phyloP scores from a whole-genome alignment of 2,888 invertebrate species.

The Andrena fulva region DNA sequence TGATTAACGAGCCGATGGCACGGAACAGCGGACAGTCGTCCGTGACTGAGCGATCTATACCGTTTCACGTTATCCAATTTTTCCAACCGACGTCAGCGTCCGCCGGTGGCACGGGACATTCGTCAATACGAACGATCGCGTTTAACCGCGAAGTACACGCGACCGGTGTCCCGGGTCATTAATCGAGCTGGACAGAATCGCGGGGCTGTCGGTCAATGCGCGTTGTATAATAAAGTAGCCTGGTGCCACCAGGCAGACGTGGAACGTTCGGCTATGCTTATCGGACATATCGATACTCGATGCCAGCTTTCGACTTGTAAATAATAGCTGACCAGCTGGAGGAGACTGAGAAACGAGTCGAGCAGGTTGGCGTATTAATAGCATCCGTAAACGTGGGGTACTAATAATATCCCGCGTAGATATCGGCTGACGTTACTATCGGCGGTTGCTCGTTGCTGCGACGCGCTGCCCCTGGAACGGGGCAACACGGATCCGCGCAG shows the following conservation, averaged over 20 bases:
- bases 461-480: not conserved
- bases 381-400: slow-evolving; percentile 17
- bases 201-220: not conserved
- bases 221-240: slow-evolving; percentile 1
- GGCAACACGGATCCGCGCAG: not conserved
- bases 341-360: slow-evolving; percentile 40
- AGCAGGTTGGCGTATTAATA: slow-evolving; percentile 54
- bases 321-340: slow-evolving; percentile 35
- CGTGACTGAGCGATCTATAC: not conserved
- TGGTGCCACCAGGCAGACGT: not conserved
- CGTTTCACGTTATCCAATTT: slow-evolving; percentile 15
- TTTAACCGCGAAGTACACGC: not conserved
- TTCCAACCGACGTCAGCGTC: not conserved
- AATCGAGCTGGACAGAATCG: slow-evolving; percentile 4
- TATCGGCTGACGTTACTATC: slow-evolving; percentile 5
- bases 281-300: slow-evolving; percentile 12
- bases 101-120: slow-evolving; percentile 1
- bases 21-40: slow-evolving; percentile 12
- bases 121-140: slow-evolving; percentile 1
- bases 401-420: slow-evolving; percentile 50
- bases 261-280: slow-evolving; percentile 24
- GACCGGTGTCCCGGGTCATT: not conserved
- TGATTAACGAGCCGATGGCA: slow-evolving; percentile 40
- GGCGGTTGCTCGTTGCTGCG: not conserved
- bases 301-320: slow-evolving; percentile 20